A percentile compares a stretch with the other conserved stretches of the same genome.
phyloP scores from a whole-genome alignment of 2,888 invertebrate genomes.

The Galerucella pusilla region DNA sequence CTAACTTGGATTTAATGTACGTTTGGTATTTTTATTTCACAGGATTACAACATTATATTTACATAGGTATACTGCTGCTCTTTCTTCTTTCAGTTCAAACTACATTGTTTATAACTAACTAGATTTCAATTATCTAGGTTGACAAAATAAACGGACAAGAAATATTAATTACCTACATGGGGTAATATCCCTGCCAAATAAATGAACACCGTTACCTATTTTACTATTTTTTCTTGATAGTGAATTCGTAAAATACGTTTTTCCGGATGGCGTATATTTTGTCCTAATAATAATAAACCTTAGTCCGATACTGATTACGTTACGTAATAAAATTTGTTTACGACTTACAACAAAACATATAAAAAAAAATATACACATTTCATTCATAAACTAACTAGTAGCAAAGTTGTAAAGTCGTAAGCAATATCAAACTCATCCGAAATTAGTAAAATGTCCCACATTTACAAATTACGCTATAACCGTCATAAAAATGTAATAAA shows the following conservation, averaged over 20 bases:
- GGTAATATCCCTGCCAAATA: no score
- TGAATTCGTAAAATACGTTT: background rate
- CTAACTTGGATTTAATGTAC: no score
- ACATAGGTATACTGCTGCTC: no score
- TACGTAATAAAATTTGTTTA: conserved; percentile 56
- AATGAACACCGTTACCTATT: no score
- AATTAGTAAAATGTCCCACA: conserved; percentile 64
- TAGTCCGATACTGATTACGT: conserved; percentile 11
- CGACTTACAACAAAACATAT: conserved; percentile 26
- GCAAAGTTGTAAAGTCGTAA: conserved; percentile 59
- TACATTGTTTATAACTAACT: no score
- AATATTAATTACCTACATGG: no score
- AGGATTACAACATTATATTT: no score
- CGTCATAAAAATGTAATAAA: conserved; percentile 64
- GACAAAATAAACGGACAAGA: no score
- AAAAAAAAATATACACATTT: conserved; percentile 25
- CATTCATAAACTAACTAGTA: conserved; percentile 32
- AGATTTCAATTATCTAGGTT: no score
- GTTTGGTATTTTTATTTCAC: no score
- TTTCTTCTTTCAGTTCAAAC: no score
- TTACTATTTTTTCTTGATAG: background rate
- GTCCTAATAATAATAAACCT: background rate
- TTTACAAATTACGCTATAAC: conserved; percentile 64
- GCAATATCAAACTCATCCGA: conserved; percentile 61
- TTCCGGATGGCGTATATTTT: background rate